Evolutionary conservation across 2,888 invertebrate species (phyloP).

Genomic region (Anodontia alba): DNA sequence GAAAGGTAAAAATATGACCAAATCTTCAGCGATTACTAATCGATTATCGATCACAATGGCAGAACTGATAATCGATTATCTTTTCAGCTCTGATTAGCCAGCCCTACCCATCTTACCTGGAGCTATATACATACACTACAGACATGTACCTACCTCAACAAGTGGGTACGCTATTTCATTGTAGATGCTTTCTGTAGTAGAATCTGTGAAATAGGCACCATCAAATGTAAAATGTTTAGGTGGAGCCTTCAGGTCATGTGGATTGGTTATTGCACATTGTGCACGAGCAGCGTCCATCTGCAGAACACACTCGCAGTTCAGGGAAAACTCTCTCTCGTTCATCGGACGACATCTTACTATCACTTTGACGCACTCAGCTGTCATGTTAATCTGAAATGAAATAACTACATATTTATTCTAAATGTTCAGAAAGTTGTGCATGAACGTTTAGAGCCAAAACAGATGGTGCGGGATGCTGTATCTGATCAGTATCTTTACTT

Average conservation of each 20-base stretch:
- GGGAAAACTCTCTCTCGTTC: constrained; percentile 90
- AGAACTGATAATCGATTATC: no score
- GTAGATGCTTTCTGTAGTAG: constrained; percentile 94
- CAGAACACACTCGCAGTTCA: constrained; percentile 88
- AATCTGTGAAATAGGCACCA: constrained; percentile 91
- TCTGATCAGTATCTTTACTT: no score
- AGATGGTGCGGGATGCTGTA: no score
- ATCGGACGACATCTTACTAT: constrained; percentile 94
- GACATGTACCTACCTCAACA: constrained; percentile 88
- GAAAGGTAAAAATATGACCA: no score
- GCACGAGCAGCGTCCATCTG: constrained; percentile 87
- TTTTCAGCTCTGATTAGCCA: no score
- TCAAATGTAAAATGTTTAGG: constrained; percentile 90
- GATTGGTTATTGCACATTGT: constrained; percentile 86
- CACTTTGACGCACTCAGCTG: constrained; percentile 90
- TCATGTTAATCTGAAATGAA: constrained; percentile 11
- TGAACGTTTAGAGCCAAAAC: no score
- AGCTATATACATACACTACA: no score
- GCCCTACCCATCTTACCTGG: no score
- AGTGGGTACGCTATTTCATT: constrained; percentile 94
- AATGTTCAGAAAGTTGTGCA: not conserved
- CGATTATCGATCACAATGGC: no score
- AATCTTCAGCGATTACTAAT: no score
- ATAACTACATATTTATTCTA: no score
- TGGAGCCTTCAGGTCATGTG: constrained; percentile 78